Base-by-base conservation (phyloP, 2,797 vertebrate genomes). In the Acipenser transmontanus region DNA sequence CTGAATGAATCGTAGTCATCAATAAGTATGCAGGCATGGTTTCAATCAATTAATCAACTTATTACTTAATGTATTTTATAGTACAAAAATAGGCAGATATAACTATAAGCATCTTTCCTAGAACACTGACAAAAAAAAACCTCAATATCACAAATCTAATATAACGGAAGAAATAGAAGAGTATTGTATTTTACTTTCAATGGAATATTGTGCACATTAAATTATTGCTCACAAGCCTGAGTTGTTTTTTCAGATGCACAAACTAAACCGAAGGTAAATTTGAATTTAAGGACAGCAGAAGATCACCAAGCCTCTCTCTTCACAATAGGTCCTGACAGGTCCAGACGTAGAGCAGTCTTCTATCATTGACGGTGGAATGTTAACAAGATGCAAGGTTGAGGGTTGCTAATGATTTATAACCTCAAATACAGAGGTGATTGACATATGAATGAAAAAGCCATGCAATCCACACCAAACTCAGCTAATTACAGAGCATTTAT, bases 401-500 rank as follows among this genome's bases (percentile, higher is more conserved):
- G 66, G 67, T 54, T 9, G 69, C 73, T 74, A 80, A 72, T 73
- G 76, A 83, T 82, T 84, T 76, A 78, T 81, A 77, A 76, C 80
- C 77, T 78, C 66, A 81, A 77, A 61, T 72, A 72, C 83, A 77
- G 81, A 75, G 74, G 74, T 86, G 85, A 87, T 75, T 69, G 81
- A 74, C 79, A 80, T 72, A 74, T 70, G 69, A 60, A 61, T 65
- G 64, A 64, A 67, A 77, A 72, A 72, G 70, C 75, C 68, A 67
- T 9, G 51, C 69, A 71, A 70, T 69, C 69, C 71, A 49, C 51
- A 67, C 63, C 74, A 69, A 67, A 71, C 70, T 61, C 65, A 62
- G 71, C 75, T 85, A 85, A 85, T 87, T 83, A 87, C 86, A 80
- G 84, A 84, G 72, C 64, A 74, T 83, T 73, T 75, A 70, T 85